Base-by-base conservation (phyloP, 2,113 vertebrate species). In the Saccopteryx bilineata region DNA sequence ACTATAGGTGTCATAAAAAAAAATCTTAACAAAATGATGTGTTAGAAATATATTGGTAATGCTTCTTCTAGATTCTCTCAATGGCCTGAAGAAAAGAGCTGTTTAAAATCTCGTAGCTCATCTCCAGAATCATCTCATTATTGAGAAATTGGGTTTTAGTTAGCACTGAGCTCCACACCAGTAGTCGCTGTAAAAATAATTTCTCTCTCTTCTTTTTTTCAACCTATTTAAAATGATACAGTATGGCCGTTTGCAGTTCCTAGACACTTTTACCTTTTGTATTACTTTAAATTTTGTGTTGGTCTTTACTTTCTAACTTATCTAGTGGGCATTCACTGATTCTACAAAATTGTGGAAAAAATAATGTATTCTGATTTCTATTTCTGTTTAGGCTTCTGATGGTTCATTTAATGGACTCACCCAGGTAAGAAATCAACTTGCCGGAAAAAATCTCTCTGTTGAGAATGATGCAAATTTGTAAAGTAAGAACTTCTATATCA, bases 401-500 rank as follows among this genome's bases (percentile, higher is more conserved):
- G 98, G 98, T 96, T 98, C 99, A 66, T 99, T 99, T 98, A 99
- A 99, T 98, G 99, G 99, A 99, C 99, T 99, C 95, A 96, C 98
- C 61, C 99, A 99, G 99, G 99, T 99, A 98, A 99, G 97, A 96
- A 91, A 83, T 90, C 26, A 8, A 46, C 58, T 95, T 93, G 17
- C 33, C 87, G 48, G n/a, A 33, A 91, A 91, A 60, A 84, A 66
- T 11, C 11, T 3, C 23, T 68, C 46, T 74, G 18, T 61, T 85
- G 23, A 60, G 50, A 93, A 65, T 72, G 52, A 24, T 75, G 58
- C 5, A 39, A 15, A 9, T 9, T 54, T 78, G 61, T 54, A 33
- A n/a, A 60, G 9, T 21, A 26, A n/a, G 14, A 24, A 11, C 15
- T 28, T 88, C 17, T n/a, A 7, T 74, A 11, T 56, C n/a, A n/a